Conservation (phyloP, 2,113 vertebrate species). For the Clupea harengus region DNA sequence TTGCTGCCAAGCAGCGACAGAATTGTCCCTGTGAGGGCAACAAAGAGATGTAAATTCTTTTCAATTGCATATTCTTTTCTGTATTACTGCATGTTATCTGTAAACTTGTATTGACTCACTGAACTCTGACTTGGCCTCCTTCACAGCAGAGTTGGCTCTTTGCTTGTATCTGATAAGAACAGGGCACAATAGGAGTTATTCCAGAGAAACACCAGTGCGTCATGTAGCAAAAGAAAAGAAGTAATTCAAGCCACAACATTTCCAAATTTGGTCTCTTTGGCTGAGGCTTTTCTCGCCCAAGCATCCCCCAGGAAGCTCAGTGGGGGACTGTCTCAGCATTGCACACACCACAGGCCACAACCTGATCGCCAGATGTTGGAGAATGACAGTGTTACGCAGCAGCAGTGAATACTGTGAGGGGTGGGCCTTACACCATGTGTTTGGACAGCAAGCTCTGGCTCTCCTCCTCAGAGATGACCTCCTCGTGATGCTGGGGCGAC, state of each 20-base stretch:
- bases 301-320: no score
- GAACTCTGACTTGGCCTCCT: slow-evolving; percentile 67
- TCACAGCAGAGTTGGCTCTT: slow-evolving; percentile 62
- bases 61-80: no score
- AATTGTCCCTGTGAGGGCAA: slow-evolving; percentile 77
- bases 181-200: neutral
- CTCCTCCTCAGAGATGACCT: slow-evolving; percentile 72
- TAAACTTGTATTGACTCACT: slow-evolving; percentile 62
- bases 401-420: neutral
- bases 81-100: neutral
- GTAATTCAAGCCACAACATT: no score
- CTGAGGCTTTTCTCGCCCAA: no score
- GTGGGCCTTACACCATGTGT: slow-evolving; percentile 55
- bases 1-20: slow-evolving; percentile 81
- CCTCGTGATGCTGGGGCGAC: slow-evolving; percentile 61
- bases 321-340: no score
- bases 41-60: neutral
- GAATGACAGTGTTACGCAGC: no score
- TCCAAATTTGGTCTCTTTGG: neutral
- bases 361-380: no score
- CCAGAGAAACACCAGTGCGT: no score
- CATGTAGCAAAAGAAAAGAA: no score
- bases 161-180: slow-evolving; percentile 63
- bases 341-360: no score
- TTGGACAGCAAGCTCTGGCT: slow-evolving; percentile 66